phyloP scores from a whole-genome alignment of 2,113 vertebrate species.

The human region GRCh38 chr3:12235501-12236000 shows the following conservation, averaged over 20 bases:
- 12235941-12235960: constrained; percentile 10
- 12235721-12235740: background rate
- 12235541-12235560: constrained; percentile 44
- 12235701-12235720: background rate
- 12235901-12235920: constrained; percentile 1
- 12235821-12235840: background rate
- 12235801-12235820: background rate
- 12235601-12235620: background rate
- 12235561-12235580: constrained; percentile 32
- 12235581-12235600: background rate
- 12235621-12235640: constrained; percentile 42
- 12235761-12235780: background rate
- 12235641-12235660: constrained; percentile 15
- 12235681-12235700: background rate
- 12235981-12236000: constrained; percentile 23
- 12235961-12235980: background rate
- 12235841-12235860: background rate
- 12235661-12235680: background rate
- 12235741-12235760: fast-evolving
- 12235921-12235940: background rate
- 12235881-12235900: constrained; percentile 30
- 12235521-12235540: background rate
- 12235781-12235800: background rate
- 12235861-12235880: background rate
- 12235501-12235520: background rate